Evolutionary conservation across 2,797 vertebrate genomes (phyloP).

Genomic region (Prionace glauca): DNA sequence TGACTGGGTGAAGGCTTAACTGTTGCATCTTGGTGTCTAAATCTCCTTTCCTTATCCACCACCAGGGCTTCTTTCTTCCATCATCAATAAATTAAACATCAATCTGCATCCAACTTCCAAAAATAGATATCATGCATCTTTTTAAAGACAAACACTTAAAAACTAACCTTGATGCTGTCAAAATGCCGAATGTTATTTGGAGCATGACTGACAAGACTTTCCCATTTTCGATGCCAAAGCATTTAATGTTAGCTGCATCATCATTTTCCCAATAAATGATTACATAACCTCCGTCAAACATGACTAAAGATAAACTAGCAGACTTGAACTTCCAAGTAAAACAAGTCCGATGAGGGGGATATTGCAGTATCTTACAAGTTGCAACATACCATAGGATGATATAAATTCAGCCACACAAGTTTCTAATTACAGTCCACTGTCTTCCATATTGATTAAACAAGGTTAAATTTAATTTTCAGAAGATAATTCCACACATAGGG

Average conservation of each 20-base stretch:
- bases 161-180: neutral
- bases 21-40: neutral
- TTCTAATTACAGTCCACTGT: neutral
- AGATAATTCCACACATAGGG: neutral
- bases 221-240: no score
- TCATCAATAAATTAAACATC: neutral
- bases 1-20: neutral
- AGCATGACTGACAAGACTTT: neutral
- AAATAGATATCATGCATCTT: neutral
- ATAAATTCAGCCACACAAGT: neutral
- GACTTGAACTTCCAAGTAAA: neutral
- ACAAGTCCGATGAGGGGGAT: neutral
- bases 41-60: neutral
- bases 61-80: neutral
- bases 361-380: neutral
- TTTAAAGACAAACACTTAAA: neutral
- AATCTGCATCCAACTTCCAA: neutral
- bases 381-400: neutral
- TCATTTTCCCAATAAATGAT: neutral
- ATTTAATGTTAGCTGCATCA: neutral
- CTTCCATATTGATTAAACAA: neutral
- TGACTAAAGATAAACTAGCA: neutral
- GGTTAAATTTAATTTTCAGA: neutral
- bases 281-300: neutral
- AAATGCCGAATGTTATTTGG: neutral